Evolutionary conservation across 2,113 vertebrate genomes (phyloP).

Genomic region (Percopsis transmontana): DNA sequence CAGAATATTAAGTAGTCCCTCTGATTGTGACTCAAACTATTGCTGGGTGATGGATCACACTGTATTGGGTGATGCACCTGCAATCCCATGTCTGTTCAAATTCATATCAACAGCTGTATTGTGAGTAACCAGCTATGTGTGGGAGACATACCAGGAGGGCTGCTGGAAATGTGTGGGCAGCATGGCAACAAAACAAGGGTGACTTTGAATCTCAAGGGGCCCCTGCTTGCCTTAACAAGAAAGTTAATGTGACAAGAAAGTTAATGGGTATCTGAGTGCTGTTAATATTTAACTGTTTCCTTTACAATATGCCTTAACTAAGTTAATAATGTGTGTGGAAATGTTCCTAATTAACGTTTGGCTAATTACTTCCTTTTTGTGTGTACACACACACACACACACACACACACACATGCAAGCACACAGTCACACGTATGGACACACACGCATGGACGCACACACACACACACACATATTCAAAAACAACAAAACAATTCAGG

Average conservation of each 20-base stretch:
- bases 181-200: slow-evolving; percentile 58
- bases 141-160: slow-evolving; percentile 58
- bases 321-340: slow-evolving; percentile 52
- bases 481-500: slow-evolving; percentile 3
- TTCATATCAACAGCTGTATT: slow-evolving; percentile 33
- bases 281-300: slow-evolving; percentile 72
- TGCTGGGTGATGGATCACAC: slow-evolving; percentile 54
- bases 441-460: slow-evolving; percentile 2
- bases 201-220: slow-evolving; percentile 65
- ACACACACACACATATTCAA: not conserved
- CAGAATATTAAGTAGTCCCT: slow-evolving; percentile 79
- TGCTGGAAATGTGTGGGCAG: slow-evolving; percentile 51
- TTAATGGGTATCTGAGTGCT: slow-evolving; percentile 65
- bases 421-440: slow-evolving; percentile 9
- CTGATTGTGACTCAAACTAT: slow-evolving; percentile 53
- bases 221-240: slow-evolving; percentile 54
- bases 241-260: slow-evolving; percentile 66
- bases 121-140: slow-evolving; percentile 34
- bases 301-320: slow-evolving; percentile 64
- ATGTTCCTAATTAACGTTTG: slow-evolving; percentile 57
- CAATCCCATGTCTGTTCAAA: slow-evolving; percentile 20
- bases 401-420: slow-evolving; percentile 22
- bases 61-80: slow-evolving; percentile 45
- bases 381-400: slow-evolving; percentile 3
- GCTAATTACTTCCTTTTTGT: slow-evolving; percentile 44